Conservation (phyloP, 2,113 vertebrate species). For the Myanophis thanlyinensis region DNA sequence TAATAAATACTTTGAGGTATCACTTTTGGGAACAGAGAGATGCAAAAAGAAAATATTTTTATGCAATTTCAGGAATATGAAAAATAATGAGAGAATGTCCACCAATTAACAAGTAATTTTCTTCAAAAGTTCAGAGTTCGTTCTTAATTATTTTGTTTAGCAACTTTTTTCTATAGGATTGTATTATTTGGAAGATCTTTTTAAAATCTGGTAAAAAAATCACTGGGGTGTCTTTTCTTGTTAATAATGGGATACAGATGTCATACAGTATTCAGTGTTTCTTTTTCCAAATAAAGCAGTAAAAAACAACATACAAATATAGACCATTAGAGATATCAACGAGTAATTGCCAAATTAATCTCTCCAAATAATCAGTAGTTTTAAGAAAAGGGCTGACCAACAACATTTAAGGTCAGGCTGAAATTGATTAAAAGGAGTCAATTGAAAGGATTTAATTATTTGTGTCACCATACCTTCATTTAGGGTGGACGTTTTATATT, state of each 20-base stretch:
- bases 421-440: slow-evolving; percentile 58
- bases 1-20: slow-evolving; percentile 54
- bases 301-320: slow-evolving; percentile 61
- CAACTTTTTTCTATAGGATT: slow-evolving; percentile 55
- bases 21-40: slow-evolving; percentile 32
- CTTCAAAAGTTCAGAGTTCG: not conserved
- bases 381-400: slow-evolving; percentile 55
- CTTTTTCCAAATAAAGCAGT: slow-evolving; percentile 56
- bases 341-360: slow-evolving; percentile 61
- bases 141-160: slow-evolving; percentile 51
- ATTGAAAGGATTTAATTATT: slow-evolving; percentile 64
- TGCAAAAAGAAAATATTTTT: slow-evolving; percentile 17
- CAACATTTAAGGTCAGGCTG: slow-evolving; percentile 61
- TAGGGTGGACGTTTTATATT: slow-evolving; percentile 36
- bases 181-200: slow-evolving; percentile 58
- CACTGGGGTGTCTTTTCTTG: slow-evolving; percentile 58
- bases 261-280: slow-evolving; percentile 60
- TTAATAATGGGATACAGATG: slow-evolving; percentile 57
- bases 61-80: slow-evolving; percentile 32
- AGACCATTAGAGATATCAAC: slow-evolving; percentile 67
- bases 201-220: slow-evolving; percentile 40
- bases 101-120: slow-evolving; percentile 25
- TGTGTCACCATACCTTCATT: slow-evolving; percentile 45
- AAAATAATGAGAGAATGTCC: not conserved
- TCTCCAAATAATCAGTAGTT: slow-evolving; percentile 70